Evolutionary conservation across 2,113 vertebrate genomes (phyloP), one percentile per base, ranked within the genome.

Genomic region (Nipponia nippon): DNA sequence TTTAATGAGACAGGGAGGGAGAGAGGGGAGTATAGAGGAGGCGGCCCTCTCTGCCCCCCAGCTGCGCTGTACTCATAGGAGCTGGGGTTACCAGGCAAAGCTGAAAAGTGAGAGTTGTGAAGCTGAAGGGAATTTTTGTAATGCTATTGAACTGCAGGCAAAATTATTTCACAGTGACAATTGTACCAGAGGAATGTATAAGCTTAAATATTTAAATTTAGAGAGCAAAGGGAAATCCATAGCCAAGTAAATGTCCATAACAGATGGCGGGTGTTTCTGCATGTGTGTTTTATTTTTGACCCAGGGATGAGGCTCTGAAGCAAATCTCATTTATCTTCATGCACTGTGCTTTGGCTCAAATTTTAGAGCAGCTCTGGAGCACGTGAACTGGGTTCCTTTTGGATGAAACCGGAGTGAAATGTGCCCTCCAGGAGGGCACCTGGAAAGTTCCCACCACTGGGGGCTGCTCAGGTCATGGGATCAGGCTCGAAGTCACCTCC

Each of bases 111-210:
- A 85, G 56, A 79, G 18, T 87, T 90, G 34, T 87, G 67, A 90
- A 90, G 63, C 90, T 86, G 85, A 85, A 94, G 36, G 3, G 44
- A 96, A 83, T 97, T 87, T 49, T 40, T 75, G 27, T 53, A 90
- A 91, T 85, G 93, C 78, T 93, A 89, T 71, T 85, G 84, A 96
- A 85, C 82, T 83, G 27, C 59, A 66, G 58, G 46, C 87, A 95
- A 80, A 92, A 93, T 87, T 85, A 83, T 83, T 91, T 91, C 58
- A 91, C 58, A 44, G 73, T 83, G 61, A 65, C 91, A 90, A 72
- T 77, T 72, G 40, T 91, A 88, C 32, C n/a, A 49, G 52, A 84
- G 65, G 38, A 92, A 32, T 52, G 26, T 82, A 50, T 95, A 92
- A 91, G 62, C 82, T 91, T 25, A 72, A 76, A 80, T 76, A 70